A percentile compares a stretch with the other conserved stretches of the same genome.
These are phyloP conservation scores for Axea sp. DNA, from an alignment of 2,888 invertebrate species.

Conservation along the genomic window DNA sequence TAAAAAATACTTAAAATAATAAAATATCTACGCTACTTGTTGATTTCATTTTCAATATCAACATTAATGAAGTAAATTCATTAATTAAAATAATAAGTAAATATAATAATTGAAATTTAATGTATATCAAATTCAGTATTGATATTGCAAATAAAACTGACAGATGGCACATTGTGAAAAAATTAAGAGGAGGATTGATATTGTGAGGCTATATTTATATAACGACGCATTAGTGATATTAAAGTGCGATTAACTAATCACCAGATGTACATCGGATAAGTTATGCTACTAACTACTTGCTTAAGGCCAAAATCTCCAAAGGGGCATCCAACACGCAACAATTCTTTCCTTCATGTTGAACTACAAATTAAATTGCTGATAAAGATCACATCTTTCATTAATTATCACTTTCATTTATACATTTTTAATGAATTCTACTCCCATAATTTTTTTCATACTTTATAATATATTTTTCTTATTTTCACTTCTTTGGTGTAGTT, in stretches of 20 bases:
- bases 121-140: too few species aligned
- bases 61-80: neutral
- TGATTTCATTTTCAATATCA: conserved; percentile 30
- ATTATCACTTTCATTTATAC: conserved; percentile 39
- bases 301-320: conserved; percentile 63
- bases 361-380: conserved; percentile 51
- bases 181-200: conserved; percentile 57
- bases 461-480: too few species aligned
- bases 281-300: conserved; percentile 61
- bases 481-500: too few species aligned
- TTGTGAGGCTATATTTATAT: conserved; percentile 60
- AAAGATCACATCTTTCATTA: conserved; percentile 26
- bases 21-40: conserved; percentile 50
- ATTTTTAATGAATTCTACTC: conserved; percentile 21
- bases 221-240: conserved; percentile 63
- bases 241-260: conserved; percentile 63
- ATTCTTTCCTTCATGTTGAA: conserved; percentile 40
- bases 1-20: too few species aligned
- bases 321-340: conserved; percentile 57
- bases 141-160: conserved; percentile 42
- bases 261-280: conserved; percentile 59
- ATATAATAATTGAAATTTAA: too few species aligned
- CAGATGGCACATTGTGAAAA: conserved; percentile 57
- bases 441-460: neutral
- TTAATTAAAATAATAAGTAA: neutral